Percentiles rank a stretch among this genome's conserved stretches.
phyloP scores from a whole-genome alignment of 2,888 invertebrate species.

The Nomada flava region DNA sequence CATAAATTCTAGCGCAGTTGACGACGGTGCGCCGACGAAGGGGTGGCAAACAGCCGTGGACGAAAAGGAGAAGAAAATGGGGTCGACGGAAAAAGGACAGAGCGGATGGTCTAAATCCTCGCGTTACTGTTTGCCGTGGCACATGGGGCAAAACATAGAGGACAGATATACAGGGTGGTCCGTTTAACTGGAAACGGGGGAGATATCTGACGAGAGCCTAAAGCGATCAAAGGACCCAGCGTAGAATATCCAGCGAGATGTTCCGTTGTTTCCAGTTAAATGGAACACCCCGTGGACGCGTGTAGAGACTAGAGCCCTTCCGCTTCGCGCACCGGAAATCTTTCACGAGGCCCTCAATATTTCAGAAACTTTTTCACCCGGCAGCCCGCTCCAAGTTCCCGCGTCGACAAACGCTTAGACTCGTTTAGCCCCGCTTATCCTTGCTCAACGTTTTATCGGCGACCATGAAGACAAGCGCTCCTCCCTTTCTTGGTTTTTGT shows the following conservation, averaged over 20 bases:
- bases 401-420: slow-evolving; percentile 71
- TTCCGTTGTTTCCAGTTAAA: no score
- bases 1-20: slow-evolving; percentile 27
- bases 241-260: no score
- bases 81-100: not conserved
- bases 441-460: slow-evolving; percentile 62
- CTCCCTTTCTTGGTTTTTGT: slow-evolving; percentile 6
- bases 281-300: no score
- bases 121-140: slow-evolving; percentile 25
- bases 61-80: not conserved
- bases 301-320: slow-evolving; percentile 39
- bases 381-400: slow-evolving; percentile 60
- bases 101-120: slow-evolving; percentile 14
- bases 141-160: not conserved
- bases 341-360: slow-evolving; percentile 79
- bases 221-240: no score
- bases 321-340: slow-evolving; percentile 78
- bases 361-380: slow-evolving; percentile 76
- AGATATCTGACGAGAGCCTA: no score
- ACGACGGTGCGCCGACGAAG: not conserved
- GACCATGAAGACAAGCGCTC: slow-evolving; percentile 15
- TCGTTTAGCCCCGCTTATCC: slow-evolving; percentile 62
- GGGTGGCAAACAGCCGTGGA: not conserved
- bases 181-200: no score
- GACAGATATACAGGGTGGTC: not conserved